Evolutionary conservation across 2,797 vertebrate genomes (phyloP).

Genomic region (Myotis planiceps): DNA sequence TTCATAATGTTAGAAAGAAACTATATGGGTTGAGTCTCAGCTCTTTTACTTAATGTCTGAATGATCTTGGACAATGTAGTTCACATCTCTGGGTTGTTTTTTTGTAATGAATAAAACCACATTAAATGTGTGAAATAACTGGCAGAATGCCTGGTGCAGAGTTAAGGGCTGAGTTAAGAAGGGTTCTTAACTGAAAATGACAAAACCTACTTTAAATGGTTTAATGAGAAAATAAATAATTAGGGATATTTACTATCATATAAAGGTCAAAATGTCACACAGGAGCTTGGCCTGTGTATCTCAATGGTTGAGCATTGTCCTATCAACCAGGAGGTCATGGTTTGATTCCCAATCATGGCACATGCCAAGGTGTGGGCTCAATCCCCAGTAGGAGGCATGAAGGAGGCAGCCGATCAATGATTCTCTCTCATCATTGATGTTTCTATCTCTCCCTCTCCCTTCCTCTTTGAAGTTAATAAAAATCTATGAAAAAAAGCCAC

Average conservation of each 20-base stretch:
- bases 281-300: too few species aligned
- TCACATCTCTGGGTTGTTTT: not conserved
- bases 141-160: constrained; percentile 34
- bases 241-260: not conserved
- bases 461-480: too few species aligned
- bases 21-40: not conserved
- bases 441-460: too few species aligned
- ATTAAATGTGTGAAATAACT: constrained; percentile 1
- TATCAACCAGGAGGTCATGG: too few species aligned
- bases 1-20: not conserved
- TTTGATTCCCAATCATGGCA: too few species aligned
- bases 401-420: too few species aligned
- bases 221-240: constrained; percentile 18
- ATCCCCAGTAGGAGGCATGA: too few species aligned
- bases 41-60: not conserved
- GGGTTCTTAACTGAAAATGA: not conserved
- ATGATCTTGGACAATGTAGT: not conserved
- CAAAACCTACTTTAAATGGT: not conserved
- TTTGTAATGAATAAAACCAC: not conserved
- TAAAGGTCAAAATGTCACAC: not conserved
- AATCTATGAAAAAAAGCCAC: too few species aligned
- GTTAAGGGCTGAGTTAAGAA: not conserved
- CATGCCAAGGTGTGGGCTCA: too few species aligned
- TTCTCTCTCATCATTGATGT: too few species aligned
- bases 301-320: too few species aligned